Evolutionary conservation across 2,888 invertebrate species (phyloP), one percentile per base, ranked within the genome.

Genomic region (Limnephilus marmoratus): DNA sequence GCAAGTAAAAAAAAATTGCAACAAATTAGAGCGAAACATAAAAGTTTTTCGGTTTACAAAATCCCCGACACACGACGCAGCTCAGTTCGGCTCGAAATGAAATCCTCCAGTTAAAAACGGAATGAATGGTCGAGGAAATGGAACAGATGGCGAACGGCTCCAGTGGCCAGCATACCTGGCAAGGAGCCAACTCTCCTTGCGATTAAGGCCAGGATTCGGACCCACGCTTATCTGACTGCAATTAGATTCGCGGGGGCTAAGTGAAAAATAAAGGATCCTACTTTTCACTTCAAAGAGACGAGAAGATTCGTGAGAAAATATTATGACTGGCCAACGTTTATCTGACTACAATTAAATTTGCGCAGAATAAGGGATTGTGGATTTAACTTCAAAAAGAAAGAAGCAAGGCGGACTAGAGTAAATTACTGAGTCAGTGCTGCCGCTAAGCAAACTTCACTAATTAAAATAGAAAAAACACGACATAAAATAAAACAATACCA

Each of bases 141-240:
- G 45, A 68, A n/a, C 82, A 83, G 49, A 81, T 82, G 90, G 82
- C 82, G 90, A 34, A 80, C 1, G 68, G 80, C 31, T 31, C 68
- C 68, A 68, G 68, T n/a, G 68, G 68, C 68, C 68, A 24, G 68
- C 68, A 24, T 41, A 15, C 31, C 82, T 83, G 81, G 90, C 82
- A 82, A 31, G 45, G 45, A 37, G 81, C 82, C 90, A 81, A 90
- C 81, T 81, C 18, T 82, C 31, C 29, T 18, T 45, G 90, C 53
- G 81, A 90, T 90, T 90, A 90, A 82, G 90, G 37, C 49, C 81
- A 45, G 90, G 68, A 68, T 68, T 68, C 24, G 68, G 24, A 82
- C 45, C 53, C 37, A 15, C 81, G 41, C 68, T 29, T 31, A 49
- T 53, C 87, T 29, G 49, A 87, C 53, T 87, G 49, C 49, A n/a